These are phyloP conservation scores for Mastacembelus armatus DNA, from an alignment of 2,797 vertebrate species.

Conservation along the genomic window DNA sequence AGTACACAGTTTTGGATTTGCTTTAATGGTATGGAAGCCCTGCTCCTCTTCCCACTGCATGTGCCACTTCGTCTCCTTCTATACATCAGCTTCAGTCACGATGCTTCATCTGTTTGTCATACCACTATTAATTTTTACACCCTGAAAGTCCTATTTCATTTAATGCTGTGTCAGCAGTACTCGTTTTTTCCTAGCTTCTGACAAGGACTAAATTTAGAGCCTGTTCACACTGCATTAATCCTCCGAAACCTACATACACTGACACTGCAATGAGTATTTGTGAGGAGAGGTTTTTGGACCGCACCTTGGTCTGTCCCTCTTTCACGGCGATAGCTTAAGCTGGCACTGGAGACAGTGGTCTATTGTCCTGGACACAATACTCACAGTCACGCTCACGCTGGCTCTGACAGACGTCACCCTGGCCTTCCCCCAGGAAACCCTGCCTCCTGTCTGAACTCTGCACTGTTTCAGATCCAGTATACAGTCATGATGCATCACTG, in stretches of 20 bases:
- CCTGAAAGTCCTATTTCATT: constrained; percentile 30
- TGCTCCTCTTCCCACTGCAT: constrained; percentile 10
- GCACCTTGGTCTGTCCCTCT: constrained; percentile 25
- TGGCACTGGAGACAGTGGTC: constrained; percentile 62
- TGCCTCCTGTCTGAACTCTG: constrained; percentile 28
- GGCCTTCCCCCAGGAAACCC: constrained; percentile 6
- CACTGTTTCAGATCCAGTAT: constrained; percentile 30
- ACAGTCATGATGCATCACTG: constrained; percentile 13
- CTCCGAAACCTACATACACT: constrained; percentile 27
- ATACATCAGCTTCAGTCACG: constrained; percentile 21
- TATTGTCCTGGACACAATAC: constrained; percentile 62
- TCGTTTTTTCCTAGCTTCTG: constrained; percentile 44
- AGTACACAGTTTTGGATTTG: constrained; percentile 30
- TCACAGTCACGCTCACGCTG: constrained; percentile 33
- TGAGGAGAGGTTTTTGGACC: constrained; percentile 31
- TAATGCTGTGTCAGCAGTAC: constrained; percentile 53
- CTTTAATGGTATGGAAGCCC: constrained; percentile 9
- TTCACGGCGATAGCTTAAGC: constrained; percentile 55
- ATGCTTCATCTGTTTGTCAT: constrained; percentile 18
- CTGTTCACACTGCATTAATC: constrained; percentile 36
- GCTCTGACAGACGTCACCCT: constrained; percentile 31
- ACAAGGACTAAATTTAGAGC: constrained; percentile 46
- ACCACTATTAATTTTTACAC: constrained; percentile 41
- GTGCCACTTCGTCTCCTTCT: constrained; percentile 14
- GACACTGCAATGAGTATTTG: constrained; percentile 22